Base-by-base conservation (phyloP, 2,888 invertebrate genomes). In the Scaeva pyrastri region DNA sequence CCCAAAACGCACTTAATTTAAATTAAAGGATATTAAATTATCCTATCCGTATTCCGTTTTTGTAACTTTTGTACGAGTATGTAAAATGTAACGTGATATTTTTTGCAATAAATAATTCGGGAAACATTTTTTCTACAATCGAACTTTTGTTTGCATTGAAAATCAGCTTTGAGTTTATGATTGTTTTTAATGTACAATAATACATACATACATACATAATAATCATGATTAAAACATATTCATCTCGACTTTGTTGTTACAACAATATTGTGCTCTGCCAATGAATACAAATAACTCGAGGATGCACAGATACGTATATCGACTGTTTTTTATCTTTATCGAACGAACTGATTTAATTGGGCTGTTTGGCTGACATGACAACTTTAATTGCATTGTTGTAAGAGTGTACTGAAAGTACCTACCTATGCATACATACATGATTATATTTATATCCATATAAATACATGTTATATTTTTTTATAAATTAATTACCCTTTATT, bases 291-390 rank as follows among this genome's bases (percentile, higher is more conserved):
- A 82, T 31, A 43, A 68, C n/a, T n/a, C n/a, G n/a, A n/a, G n/a
- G n/a, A n/a, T n/a, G n/a, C n/a, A n/a, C 58, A 21, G 43, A 31
- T 55, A 52, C 36, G n/a, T 48, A 48, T 19, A 36, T 48, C 66
- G 48, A 66, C 19, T 66, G 31, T 68, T 10, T 26, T 11, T 72
- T 50, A 36, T 58, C 68, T 68, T 66, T 72, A 85, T 84, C 75
- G 79, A 84, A 79, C 75, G 79, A 84, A 79, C 76, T 70, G 80
- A 80, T 85, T 85, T 80, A 85, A 85, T 85, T 76, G 80, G 60
- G 52, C 64, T 72, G 80, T 75, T 76, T 60, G 80, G 55, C 79
- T 79, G 75, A 76, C 75, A 76, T 76, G 84, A 76, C 79, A 80
- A 80, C 75, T 79, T 85, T 62, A 68, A 80, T 85, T 80, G 71